Evolutionary conservation across 1,140 invertebrate genomes (phyloP), one percentile per base, ranked within the genome.

Genomic region (Oryzaephilus surinamensis): DNA sequence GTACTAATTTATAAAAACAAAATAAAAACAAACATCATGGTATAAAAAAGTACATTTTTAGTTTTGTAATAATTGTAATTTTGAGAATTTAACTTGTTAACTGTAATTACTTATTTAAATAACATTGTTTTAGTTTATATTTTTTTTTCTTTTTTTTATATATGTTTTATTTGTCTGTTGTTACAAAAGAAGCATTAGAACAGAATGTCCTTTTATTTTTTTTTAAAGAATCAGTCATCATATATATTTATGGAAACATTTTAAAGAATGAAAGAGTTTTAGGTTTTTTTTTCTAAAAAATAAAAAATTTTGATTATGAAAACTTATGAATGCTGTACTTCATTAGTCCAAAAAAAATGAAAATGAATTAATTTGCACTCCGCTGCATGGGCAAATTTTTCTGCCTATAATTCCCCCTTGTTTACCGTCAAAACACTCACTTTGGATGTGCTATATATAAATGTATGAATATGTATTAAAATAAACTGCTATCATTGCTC

Each of bases 361-460:
- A n/a, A n/a, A n/a, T n/a, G n/a, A n/a, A 38, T 52, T 52, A 40
- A 38, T 58, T 56, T 57, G 56, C 58, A 58, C 56, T 43, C 46
- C 32, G 45, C 41, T 55, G 53, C 55, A 58, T 57, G 50, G 50
- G 46, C 50, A 46, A 36, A n/a, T n/a, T n/a, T 46, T 34, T 40
- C 47, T 41, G 38, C 42, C 41, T 44, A n/a, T n/a, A n/a, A n/a
- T 44, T 52, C 38, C 32, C 45, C 50, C 55, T 54, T 56, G 46
- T 61, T 61, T 60, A 55, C 52, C 52, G 49, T 57, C 43, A 51
- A 60, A 53, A n/a, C n/a, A n/a, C n/a, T 58, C 58, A 62, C 58
- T 62, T 61, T 62, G 60, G 58, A 62, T 62, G 58, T 62, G 60
- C 60, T 62, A 62, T 62, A 62, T 62, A 61, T 61, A 61, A 62